Percentiles rank a stretch among this genome's conserved stretches.
phyloP scores from a whole-genome alignment of 2,113 vertebrate species.

The Onychostoma macrolepis region DNA sequence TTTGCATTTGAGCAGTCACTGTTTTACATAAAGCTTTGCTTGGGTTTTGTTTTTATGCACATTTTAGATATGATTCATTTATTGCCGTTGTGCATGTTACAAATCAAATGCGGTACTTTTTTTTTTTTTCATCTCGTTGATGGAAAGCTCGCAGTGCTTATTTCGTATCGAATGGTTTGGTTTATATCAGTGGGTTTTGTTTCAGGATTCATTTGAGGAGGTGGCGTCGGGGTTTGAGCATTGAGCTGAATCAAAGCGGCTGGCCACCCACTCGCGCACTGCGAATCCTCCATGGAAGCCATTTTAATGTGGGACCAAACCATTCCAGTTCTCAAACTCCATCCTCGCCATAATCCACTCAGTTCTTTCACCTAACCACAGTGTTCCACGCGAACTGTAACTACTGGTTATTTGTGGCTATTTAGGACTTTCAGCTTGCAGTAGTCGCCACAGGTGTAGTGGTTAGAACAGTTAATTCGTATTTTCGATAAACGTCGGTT shows the following conservation, averaged over 20 bases:
- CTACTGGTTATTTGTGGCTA: neutral
- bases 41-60: neutral
- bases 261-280: slow-evolving; percentile 31
- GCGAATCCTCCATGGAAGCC: slow-evolving; percentile 43
- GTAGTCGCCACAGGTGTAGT: slow-evolving; percentile 48
- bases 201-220: neutral
- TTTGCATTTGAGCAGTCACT: slow-evolving; percentile 25
- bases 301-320: slow-evolving; percentile 44
- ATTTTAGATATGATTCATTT: neutral
- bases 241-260: slow-evolving; percentile 15
- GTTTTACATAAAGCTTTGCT: neutral
- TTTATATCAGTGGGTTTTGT: neutral
- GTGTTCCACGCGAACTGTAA: neutral
- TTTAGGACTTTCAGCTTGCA: neutral
- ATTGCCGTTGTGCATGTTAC: neutral
- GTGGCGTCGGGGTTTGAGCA: slow-evolving; percentile 3
- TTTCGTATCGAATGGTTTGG: neutral
- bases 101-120: neutral
- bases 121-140: neutral
- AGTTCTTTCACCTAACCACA: neutral
- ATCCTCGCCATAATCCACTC: no score
- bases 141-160: neutral
- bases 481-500: neutral
- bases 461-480: neutral
- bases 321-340: neutral